A percentile compares a stretch with the other conserved stretches of the same genome.
These are phyloP conservation scores for Callosobruchus maculatus DNA, from an alignment of 2,888 invertebrate genomes.

Conservation along the genomic window DNA sequence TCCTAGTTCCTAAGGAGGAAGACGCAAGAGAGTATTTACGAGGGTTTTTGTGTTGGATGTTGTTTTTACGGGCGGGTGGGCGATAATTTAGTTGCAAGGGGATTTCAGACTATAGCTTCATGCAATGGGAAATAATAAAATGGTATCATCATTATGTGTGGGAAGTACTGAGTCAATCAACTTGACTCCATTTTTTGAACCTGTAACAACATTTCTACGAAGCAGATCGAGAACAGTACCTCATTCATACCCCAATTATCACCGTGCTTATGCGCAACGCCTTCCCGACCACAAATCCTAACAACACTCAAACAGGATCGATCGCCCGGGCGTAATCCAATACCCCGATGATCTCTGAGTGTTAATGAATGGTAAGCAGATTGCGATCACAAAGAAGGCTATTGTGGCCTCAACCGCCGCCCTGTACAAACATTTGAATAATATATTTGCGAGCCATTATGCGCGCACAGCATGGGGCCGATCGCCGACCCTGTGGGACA, in stretches of 20 bases:
- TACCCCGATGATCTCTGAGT: constrained; percentile 15
- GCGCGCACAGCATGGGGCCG: constrained; percentile 19
- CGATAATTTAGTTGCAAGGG: too few relatives aligned
- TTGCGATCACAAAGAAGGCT: constrained; percentile 25
- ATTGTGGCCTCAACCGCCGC: constrained; percentile 22
- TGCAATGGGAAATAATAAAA: too few relatives aligned
- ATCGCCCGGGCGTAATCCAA: background rate
- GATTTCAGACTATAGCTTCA: too few relatives aligned
- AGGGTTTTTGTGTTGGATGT: too few relatives aligned
- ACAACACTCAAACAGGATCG: background rate
- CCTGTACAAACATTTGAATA: constrained; percentile 27
- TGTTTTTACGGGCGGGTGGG: too few relatives aligned
- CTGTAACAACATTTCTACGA: background rate
- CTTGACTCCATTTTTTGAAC: too few relatives aligned
- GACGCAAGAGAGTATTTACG: too few relatives aligned
- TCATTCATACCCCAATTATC: background rate
- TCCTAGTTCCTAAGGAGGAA: too few relatives aligned
- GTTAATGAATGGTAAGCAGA: constrained; percentile 27
- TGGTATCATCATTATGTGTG: too few relatives aligned
- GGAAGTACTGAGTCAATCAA: too few relatives aligned
- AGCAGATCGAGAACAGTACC: background rate
- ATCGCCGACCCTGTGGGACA: constrained; percentile 13
- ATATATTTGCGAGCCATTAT: constrained; percentile 31
- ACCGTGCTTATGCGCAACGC: background rate
- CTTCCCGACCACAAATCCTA: background rate